Evolutionary conservation across 2,888 invertebrate genomes (phyloP).

Genomic region (Pristionchus japonicus): DNA sequence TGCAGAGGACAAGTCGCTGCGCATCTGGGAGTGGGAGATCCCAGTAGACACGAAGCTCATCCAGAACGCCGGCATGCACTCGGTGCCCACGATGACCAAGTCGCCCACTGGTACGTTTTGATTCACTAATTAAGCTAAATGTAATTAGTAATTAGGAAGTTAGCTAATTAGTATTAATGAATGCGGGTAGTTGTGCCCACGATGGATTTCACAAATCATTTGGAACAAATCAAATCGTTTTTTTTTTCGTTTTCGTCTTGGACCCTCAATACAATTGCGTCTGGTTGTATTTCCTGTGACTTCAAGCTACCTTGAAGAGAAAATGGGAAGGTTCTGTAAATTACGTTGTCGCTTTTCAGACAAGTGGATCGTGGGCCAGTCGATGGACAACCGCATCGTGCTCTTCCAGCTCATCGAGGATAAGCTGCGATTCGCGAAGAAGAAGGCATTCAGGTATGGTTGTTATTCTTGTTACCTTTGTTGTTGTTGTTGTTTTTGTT

Average conservation of each 20-base stretch:
- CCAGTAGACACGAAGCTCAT: conserved; percentile 99
- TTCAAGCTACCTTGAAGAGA: no score
- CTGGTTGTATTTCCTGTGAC: no score
- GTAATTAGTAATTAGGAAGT: no score
- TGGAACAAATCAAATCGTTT: no score
- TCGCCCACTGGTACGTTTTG: conserved; percentile 86
- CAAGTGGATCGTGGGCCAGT: conserved; percentile 99
- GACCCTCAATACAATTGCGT: no score
- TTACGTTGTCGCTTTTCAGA: no score
- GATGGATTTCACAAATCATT: no score
- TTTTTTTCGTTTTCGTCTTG: no score
- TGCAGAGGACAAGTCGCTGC: conserved; percentile 92
- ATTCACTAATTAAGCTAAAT: conserved; percentile 44
- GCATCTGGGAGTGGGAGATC: conserved; percentile 97
- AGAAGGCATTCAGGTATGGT: conserved; percentile 86
- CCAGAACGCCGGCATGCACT: conserved; percentile 99
- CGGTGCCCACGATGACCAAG: conserved; percentile 94
- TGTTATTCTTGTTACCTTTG: neutral
- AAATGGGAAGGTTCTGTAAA: no score
- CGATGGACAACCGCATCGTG: conserved; percentile 98
- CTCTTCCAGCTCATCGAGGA: conserved; percentile 95
- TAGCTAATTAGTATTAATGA: no score
- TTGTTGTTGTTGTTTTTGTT: neutral
- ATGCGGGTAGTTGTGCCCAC: no score
- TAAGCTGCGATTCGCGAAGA: conserved; percentile 95